Evolutionary conservation across 2,888 invertebrate genomes (phyloP).

Genomic region (Phorcus lineatus): DNA sequence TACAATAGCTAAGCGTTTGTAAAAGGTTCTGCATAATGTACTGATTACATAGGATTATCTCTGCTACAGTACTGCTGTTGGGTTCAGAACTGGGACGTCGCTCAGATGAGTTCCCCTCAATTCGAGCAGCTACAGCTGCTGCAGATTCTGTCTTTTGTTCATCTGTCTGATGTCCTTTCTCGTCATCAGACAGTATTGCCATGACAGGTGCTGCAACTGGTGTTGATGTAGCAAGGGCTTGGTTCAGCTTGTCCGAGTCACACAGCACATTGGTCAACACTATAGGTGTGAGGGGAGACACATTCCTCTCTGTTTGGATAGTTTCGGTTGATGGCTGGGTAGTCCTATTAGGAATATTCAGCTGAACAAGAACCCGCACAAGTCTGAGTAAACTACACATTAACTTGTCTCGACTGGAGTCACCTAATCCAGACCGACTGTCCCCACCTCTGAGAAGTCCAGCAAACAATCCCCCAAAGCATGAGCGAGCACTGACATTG

Average conservation of each 20-base stretch:
- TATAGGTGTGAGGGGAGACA: constrained; percentile 27
- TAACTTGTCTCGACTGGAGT: constrained; percentile 68
- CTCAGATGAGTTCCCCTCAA: constrained; percentile 2
- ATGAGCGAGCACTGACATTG: constrained; percentile 77
- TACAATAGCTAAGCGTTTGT: constrained; percentile 86
- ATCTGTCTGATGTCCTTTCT: constrained; percentile 82
- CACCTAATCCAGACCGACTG: constrained; percentile 59
- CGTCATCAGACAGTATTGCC: constrained; percentile 64
- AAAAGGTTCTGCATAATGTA: constrained; percentile 90
- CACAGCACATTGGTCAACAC: constrained; percentile 53
- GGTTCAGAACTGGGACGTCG: constrained; percentile 27
- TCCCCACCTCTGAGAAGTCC: constrained; percentile 82
- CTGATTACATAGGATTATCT: constrained; percentile 70
- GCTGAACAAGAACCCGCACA: constrained; percentile 68
- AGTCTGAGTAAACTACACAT: constrained; percentile 72
- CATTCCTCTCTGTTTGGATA: constrained; percentile 34
- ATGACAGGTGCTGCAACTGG: constrained; percentile 42
- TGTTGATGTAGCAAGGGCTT: constrained; percentile 57
- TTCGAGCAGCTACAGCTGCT: constrained; percentile 34
- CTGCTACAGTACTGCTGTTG: constrained; percentile 57
- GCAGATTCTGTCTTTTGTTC: constrained; percentile 78
- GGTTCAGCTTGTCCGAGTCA: constrained; percentile 64
- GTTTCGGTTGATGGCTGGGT: constrained; percentile 35
- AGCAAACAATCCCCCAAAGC: constrained; percentile 85
- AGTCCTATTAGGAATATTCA: constrained; percentile 44